phyloP scores from a whole-genome alignment of 1,140 invertebrate genomes.

The Eupeodes corollae region DNA sequence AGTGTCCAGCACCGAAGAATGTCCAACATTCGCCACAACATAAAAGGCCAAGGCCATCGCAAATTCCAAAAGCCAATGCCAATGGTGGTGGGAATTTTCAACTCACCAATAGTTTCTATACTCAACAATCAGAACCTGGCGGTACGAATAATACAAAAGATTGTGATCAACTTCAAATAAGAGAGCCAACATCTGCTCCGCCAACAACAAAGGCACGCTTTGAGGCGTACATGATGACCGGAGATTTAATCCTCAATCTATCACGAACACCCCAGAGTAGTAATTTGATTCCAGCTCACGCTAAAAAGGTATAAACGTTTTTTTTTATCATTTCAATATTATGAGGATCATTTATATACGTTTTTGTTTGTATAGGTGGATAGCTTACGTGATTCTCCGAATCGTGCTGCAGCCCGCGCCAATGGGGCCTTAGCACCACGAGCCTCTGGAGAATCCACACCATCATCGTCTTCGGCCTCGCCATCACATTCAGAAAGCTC shows the following conservation, averaged over 20 bases:
- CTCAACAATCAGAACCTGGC: conserved; percentile 10
- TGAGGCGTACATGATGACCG: conserved; percentile 96
- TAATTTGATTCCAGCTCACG: conserved; percentile 48
- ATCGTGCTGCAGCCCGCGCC: conserved; percentile 19
- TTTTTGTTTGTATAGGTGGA: conserved; percentile 29
- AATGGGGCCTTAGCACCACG: conserved; percentile 38
- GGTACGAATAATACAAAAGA: background rate
- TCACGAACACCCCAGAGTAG: conserved; percentile 60
- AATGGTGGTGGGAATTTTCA: conserved; percentile 12
- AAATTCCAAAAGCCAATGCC: conserved; percentile 20
- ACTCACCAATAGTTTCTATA: conserved; percentile 28
- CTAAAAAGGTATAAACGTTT: conserved; percentile 45
- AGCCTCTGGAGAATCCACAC: conserved; percentile 38
- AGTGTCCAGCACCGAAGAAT: conserved; percentile 17
- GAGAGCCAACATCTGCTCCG: conserved; percentile 27
- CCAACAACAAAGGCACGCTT: conserved; percentile 47
- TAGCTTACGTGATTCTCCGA: conserved; percentile 38
- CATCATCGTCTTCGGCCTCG: conserved; percentile 39
- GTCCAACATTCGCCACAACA: conserved; percentile 30
- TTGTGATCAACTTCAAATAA: background rate
- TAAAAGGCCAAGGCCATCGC: conserved; percentile 30
- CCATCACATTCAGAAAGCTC: conserved; percentile 24
- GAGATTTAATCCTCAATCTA: conserved; percentile 84
- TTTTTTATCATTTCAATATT: background rate
- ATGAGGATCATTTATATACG: background rate